A percentile compares a stretch with the other conserved stretches of the same genome.
phyloP scores from a whole-genome alignment of 2,888 invertebrate genomes.

The Cryptocephalus primarius region DNA sequence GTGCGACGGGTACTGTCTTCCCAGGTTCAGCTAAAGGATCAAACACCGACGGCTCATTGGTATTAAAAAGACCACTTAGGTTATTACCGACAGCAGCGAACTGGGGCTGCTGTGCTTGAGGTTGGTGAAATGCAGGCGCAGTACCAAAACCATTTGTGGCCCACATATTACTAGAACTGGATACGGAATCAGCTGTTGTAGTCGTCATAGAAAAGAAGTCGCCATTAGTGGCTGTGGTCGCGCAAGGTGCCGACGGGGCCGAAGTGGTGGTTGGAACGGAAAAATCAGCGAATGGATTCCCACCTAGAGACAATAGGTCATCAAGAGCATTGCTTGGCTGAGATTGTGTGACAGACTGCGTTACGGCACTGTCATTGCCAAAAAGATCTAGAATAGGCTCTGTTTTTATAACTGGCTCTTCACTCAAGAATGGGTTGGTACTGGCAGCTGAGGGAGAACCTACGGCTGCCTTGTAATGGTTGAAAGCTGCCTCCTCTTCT shows the following conservation, averaged over 20 bases:
- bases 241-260: conserved; percentile 3
- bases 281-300: conserved; percentile 82
- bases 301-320: conserved; percentile 60
- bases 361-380: conserved; percentile 38
- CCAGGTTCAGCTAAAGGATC: conserved; percentile 40
- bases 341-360: conserved; percentile 7
- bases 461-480: conserved; percentile 85
- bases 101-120: conserved; percentile 14
- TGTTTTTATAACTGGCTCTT: conserved; percentile 27
- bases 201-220: conserved; percentile 22
- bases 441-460: conserved; percentile 61
- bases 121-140: conserved; percentile 12
- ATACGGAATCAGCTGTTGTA: conserved; percentile 23
- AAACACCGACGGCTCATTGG: conserved; percentile 41
- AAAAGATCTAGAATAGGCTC: conserved; percentile 72
- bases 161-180: conserved; percentile 25
- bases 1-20: conserved; percentile 29
- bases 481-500: conserved; percentile 93
- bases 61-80: conserved; percentile 41
- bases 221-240: conserved; percentile 16
- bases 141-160: conserved; percentile 28
- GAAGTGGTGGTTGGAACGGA: conserved; percentile 25
- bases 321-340: conserved; percentile 55
- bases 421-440: conserved; percentile 79
- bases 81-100: conserved; percentile 28